These are phyloP conservation scores for Sinodicranocentrus sp. DNA, from an alignment of 2,888 invertebrate species.

Conservation along the genomic window DNA sequence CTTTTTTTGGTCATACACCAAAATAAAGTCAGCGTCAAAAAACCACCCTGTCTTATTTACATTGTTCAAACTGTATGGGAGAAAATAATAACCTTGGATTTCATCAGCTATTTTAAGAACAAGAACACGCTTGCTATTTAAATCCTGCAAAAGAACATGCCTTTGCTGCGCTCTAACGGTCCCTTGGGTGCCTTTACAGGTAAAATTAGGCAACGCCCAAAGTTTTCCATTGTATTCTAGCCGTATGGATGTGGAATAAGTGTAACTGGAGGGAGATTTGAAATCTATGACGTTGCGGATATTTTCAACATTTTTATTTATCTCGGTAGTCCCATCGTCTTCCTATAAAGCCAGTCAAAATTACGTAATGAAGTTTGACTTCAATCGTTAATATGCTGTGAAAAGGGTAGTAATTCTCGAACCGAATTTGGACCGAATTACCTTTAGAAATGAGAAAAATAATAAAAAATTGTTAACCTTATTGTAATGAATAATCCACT, in stretches of 20 bases:
- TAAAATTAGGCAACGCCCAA: slow-evolving; percentile 22
- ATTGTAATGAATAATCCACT: slow-evolving; percentile 53
- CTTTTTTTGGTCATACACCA: too few species aligned
- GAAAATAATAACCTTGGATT: too few species aligned
- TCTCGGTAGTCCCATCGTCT: slow-evolving; percentile 46
- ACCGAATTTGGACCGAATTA: background rate
- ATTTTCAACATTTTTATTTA: slow-evolving; percentile 19
- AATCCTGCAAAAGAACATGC: slow-evolving; percentile 20
- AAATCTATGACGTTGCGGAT: slow-evolving; percentile 8
- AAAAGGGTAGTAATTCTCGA: background rate
- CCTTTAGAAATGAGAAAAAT: background rate
- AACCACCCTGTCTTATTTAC: too few species aligned
- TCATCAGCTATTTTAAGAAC: too few species aligned
- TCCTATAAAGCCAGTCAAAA: slow-evolving; percentile 42
- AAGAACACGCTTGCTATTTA: too few species aligned
- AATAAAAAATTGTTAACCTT: slow-evolving; percentile 23
- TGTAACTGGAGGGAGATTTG: slow-evolving; percentile 1
- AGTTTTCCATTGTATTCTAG: slow-evolving; percentile 54
- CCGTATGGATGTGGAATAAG: slow-evolving; percentile 15
- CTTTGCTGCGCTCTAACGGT: background rate
- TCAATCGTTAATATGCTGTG: background rate
- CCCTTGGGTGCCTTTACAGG: slow-evolving; percentile 28
- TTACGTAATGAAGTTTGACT: background rate
- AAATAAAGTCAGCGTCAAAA: too few species aligned
- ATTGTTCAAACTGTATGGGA: too few species aligned